A percentile compares a stretch with the other conserved stretches of the same genome.
These are phyloP conservation scores for Diarsia rubi DNA, from an alignment of 2,888 invertebrate genomes.

Conservation along the genomic window DNA sequence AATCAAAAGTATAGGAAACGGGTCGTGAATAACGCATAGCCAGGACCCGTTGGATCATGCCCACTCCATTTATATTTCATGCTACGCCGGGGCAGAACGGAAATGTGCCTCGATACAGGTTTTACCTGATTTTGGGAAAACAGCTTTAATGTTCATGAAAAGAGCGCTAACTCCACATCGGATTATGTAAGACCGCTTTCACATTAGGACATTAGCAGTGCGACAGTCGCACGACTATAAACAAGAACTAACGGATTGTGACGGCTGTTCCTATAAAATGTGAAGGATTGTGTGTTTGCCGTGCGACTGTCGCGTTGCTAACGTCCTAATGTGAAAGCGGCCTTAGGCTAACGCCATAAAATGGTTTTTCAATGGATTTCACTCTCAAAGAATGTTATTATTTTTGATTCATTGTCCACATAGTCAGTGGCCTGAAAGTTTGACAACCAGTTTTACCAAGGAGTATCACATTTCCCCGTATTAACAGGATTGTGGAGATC, in stretches of 20 bases:
- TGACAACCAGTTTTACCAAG: too few species aligned
- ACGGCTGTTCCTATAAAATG: too few species aligned
- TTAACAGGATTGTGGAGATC: too few species aligned
- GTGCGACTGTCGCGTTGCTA: too few species aligned
- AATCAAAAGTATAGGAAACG: conserved; percentile 68
- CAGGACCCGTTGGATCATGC: conserved; percentile 50
- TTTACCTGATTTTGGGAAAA: conserved; percentile 2
- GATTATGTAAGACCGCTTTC: too few species aligned
- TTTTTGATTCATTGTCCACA: background rate
- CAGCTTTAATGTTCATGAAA: background rate
- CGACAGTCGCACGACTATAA: too few species aligned
- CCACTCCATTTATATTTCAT: conserved; percentile 63
- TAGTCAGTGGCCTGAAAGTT: too few species aligned
- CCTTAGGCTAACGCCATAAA: background rate
- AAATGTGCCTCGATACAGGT: conserved; percentile 17
- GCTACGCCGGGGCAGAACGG: conserved; percentile 5
- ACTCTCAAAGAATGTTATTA: background rate
- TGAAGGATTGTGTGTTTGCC: too few species aligned
- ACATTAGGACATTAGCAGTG: too few species aligned
- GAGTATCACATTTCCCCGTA: too few species aligned
- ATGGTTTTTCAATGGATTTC: background rate
- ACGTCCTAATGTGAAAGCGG: too few species aligned
- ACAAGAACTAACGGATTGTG: too few species aligned
- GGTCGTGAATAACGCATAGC: conserved; percentile 72
- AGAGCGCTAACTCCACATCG: background rate